Evolutionary conservation across 2,113 vertebrate genomes (phyloP).

Genomic region (Malaclemys terrapin): DNA sequence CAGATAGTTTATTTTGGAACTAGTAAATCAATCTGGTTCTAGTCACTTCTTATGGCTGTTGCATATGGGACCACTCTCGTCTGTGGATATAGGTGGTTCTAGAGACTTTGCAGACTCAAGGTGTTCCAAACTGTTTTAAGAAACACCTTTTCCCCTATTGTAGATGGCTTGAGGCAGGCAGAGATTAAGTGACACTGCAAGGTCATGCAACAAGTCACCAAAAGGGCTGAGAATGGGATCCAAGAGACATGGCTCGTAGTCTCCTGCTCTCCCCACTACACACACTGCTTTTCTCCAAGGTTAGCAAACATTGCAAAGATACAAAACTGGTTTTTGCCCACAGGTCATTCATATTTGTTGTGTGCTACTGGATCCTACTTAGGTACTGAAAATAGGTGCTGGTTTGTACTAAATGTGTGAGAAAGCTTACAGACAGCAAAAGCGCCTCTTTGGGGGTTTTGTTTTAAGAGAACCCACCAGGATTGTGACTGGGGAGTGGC

Average conservation of each 20-base stretch:
- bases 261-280: not conserved
- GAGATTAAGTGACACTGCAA: not conserved
- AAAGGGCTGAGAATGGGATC: not conserved
- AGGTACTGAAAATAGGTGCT: not conserved
- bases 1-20: not conserved
- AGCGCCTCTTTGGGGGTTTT: not conserved
- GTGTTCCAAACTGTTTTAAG: not conserved
- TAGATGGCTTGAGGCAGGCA: not conserved
- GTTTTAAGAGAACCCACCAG: not conserved
- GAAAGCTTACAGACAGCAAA: not conserved
- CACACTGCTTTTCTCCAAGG: not conserved
- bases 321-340: not conserved
- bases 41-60: not conserved
- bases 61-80: not conserved
- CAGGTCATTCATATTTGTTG: not conserved
- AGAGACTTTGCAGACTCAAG: not conserved
- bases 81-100: not conserved
- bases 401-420: not conserved
- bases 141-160: not conserved
- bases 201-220: not conserved
- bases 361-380: not conserved
- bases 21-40: not conserved
- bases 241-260: not conserved
- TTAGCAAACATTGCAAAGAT: not conserved
- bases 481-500: not conserved